phyloP scores from a whole-genome alignment of 2,888 invertebrate genomes.

The Ennomos fuscantarius region DNA sequence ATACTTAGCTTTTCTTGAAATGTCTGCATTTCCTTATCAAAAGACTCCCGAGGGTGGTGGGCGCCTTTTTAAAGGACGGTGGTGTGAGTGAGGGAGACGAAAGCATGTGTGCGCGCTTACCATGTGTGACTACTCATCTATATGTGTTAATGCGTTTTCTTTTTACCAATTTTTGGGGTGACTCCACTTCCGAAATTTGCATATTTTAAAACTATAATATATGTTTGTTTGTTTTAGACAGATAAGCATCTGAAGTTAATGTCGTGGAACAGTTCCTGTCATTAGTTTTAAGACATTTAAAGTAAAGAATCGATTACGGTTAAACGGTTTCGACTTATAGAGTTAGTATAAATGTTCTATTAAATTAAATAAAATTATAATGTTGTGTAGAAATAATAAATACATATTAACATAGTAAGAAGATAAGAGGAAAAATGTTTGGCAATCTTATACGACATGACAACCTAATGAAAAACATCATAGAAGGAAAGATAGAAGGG shows the following conservation, averaged over 20 bases:
- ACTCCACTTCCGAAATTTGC: slow-evolving; percentile 47
- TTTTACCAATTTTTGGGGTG: slow-evolving; percentile 83
- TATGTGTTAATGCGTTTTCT: slow-evolving; percentile 86
- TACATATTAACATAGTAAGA: no score
- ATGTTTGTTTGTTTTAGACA: slow-evolving; percentile 22
- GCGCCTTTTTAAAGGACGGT: slow-evolving; percentile 66
- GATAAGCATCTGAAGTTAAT: slow-evolving; percentile 26
- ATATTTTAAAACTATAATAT: slow-evolving; percentile 31
- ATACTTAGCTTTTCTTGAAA: slow-evolving; percentile 83
- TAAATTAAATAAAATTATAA: no score
- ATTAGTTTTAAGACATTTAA: slow-evolving; percentile 16
- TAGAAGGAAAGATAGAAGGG: no score
- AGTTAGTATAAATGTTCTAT: no score
- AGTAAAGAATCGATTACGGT: slow-evolving; percentile 11
- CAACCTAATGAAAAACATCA: no score
- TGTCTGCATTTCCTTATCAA: slow-evolving; percentile 86
- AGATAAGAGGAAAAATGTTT: no score
- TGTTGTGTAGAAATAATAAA: no score
- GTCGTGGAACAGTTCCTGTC: slow-evolving; percentile 18
- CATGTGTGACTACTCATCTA: slow-evolving; percentile 80
- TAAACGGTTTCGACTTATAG: slow-evolving; percentile 9
- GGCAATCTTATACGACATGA: no score
- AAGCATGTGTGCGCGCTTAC: slow-evolving; percentile 56
- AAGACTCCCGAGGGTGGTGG: slow-evolving; percentile 71
- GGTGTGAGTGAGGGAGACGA: slow-evolving; percentile 41